Percentiles rank a stretch among this genome's conserved stretches.
These are phyloP conservation scores for Epirrhoe alternata DNA, from an alignment of 2,888 invertebrate genomes.

Conservation along the genomic window DNA sequence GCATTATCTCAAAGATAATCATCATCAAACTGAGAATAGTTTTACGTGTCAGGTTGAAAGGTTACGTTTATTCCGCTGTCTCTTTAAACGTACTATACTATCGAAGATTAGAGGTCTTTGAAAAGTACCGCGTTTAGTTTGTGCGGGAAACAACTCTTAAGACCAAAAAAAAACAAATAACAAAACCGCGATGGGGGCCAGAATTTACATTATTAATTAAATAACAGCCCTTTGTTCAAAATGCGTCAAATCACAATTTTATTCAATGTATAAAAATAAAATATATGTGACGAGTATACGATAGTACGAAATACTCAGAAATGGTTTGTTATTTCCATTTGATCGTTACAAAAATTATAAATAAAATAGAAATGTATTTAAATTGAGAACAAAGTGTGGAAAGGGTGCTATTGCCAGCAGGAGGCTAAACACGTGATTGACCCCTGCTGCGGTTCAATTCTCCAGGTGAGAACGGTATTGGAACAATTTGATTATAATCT, in stretches of 20 bases:
- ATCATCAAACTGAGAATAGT: constrained; percentile 45
- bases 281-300: no score
- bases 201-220: no score
- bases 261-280: no score
- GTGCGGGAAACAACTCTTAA: neutral
- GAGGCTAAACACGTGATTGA: constrained; percentile 38
- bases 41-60: constrained; percentile 62
- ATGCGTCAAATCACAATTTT: no score
- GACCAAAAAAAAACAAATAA: no score
- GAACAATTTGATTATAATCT: constrained; percentile 22
- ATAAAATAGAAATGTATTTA: neutral
- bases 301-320: neutral
- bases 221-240: no score
- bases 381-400: constrained; percentile 13
- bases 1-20: constrained; percentile 46
- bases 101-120: constrained; percentile 17
- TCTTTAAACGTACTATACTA: constrained; percentile 29
- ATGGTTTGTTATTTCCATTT: neutral
- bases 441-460: constrained; percentile 37
- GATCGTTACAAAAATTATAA: neutral
- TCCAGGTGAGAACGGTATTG: constrained; percentile 25
- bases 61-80: constrained; percentile 43
- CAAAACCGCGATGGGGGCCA: no score
- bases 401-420: constrained; percentile 35
- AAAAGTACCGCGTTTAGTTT: constrained; percentile 1